These are phyloP conservation scores for Erythrolamprus reginae DNA, from an alignment of 2,113 vertebrate species.

Conservation along the genomic window DNA sequence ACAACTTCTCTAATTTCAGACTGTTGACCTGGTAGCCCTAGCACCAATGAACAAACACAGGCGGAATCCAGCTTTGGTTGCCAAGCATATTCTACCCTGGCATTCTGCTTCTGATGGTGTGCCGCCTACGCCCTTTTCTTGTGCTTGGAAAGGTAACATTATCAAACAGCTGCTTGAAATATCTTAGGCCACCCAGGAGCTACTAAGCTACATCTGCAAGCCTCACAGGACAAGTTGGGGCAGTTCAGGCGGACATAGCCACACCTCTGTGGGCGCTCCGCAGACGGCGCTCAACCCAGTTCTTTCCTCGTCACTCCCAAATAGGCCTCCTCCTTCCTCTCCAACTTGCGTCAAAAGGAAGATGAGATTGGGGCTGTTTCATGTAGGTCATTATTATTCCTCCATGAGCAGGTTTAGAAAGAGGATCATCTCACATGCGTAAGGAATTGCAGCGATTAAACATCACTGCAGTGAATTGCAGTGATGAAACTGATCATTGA, in stretches of 20 bases:
- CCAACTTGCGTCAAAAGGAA: neutral
- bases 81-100: constrained; percentile 12
- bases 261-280: neutral
- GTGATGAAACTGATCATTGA: neutral
- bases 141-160: constrained; percentile 15
- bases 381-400: neutral
- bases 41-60: neutral
- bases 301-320: neutral
- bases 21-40: neutral
- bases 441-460: neutral
- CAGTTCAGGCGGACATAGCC: neutral
- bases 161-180: constrained; percentile 18
- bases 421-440: neutral
- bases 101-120: neutral
- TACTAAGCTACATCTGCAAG: neutral
- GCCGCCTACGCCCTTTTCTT: neutral
- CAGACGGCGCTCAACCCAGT: neutral
- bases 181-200: constrained; percentile 22
- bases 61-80: neutral
- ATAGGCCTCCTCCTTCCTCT: neutral
- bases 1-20: neutral
- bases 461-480: neutral
- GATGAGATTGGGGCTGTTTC: neutral
- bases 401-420: neutral
- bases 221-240: neutral